Base-by-base conservation (phyloP, 2,797 vertebrate species). In the Craterocephalus amniculus region DNA sequence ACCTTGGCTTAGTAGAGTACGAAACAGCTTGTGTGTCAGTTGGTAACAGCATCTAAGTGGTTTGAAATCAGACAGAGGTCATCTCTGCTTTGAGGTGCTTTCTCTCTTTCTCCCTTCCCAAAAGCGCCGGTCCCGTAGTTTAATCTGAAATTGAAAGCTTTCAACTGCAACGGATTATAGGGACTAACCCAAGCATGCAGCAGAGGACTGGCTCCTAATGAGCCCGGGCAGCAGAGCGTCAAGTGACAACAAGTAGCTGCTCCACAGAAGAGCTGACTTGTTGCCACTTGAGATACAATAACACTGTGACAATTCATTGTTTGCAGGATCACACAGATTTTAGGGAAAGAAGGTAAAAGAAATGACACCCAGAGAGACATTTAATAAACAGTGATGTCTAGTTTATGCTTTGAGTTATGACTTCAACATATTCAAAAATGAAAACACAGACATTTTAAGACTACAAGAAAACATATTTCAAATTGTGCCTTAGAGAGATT, bases 361-460 rank as follows among this genome's bases (percentile, higher is more conserved):
- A 80, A 20, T 48, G 62, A 87, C 81, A 86, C 76, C 79, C 76
- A 72, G 74, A 80, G 54, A 63, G 57, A 78, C 62, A 63, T 90
- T 91, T 88, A 90, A 88, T 89, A 88, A 92, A 92, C 86, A 68
- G 63, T 78, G 40, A 75, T 88, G 86, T 90, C 87, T 90, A 87
- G 93, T 93, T 90, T 88, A 89, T 91, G 87, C 76, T 88, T 90
- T 83, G 76, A 91, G 81, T 89, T 93, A 89, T 70, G 79, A 94
- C 88, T 95, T 92, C 94, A 96, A 97, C 96, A 96, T 94, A 93
- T 94, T 95, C 94, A 56, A 90, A 94, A 95, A 95, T 93, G 91
- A 92, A 95, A 95, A 94, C 95, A 96, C 95, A 93, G 92, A 92
- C 92, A 91, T 90, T 93, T 80, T 62, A 94, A 94, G 89, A 94